A percentile compares a stretch with the other conserved stretches of the same genome.
These are phyloP conservation scores for Tetheella fluctuosa DNA, from an alignment of 2,888 invertebrate genomes.

Conservation along the genomic window DNA sequence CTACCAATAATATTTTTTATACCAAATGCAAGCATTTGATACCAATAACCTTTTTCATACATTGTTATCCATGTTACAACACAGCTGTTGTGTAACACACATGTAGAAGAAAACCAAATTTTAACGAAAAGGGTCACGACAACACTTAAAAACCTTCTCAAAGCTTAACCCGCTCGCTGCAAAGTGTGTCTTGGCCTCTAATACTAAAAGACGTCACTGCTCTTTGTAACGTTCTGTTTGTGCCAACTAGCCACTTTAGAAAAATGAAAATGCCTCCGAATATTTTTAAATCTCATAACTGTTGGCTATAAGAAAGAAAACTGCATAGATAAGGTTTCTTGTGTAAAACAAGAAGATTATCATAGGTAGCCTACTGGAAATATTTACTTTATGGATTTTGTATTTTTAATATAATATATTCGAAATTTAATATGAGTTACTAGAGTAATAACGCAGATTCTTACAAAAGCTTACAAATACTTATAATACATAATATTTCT, in stretches of 20 bases:
- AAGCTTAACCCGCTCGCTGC: conserved; percentile 3
- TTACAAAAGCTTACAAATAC: not conserved
- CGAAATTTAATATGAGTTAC: too few species aligned
- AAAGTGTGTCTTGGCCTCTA: conserved; percentile 7
- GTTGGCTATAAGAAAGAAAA: not conserved
- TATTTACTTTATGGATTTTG: too few species aligned
- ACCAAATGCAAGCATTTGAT: too few species aligned
- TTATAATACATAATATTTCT: not conserved
- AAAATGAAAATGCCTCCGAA: conserved; percentile 7
- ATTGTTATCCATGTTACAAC: too few species aligned
- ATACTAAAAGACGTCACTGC: conserved; percentile 7
- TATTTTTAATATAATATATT: too few species aligned
- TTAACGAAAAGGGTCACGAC: conserved; percentile 1
- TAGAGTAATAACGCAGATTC: not conserved
- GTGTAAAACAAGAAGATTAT: not conserved
- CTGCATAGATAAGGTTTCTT: not conserved
- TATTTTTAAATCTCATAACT: not conserved
- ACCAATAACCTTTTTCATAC: too few species aligned
- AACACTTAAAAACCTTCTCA: not conserved
- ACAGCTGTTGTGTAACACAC: too few species aligned
- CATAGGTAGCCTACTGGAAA: too few species aligned
- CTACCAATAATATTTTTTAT: too few species aligned
- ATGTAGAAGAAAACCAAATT: not conserved
- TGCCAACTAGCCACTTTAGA: not conserved
- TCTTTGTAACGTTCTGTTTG: conserved; percentile 6